Conservation (phyloP, 2,888 invertebrate species). For the Nephrotoma flavescens region DNA sequence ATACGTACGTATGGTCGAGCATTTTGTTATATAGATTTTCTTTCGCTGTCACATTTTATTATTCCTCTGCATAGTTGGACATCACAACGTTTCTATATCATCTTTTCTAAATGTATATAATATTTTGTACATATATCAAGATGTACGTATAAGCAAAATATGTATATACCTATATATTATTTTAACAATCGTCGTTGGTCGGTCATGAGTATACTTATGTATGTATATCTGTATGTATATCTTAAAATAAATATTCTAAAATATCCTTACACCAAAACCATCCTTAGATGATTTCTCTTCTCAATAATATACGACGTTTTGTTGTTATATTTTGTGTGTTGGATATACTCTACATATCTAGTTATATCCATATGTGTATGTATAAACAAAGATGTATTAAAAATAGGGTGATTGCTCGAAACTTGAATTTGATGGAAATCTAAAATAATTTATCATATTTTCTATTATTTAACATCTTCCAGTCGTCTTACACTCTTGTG, state of each 20-base stretch:
- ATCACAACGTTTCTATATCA: neutral
- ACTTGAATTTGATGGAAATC: constrained; percentile 2
- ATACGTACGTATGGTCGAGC: too few relatives aligned
- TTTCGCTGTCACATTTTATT: neutral
- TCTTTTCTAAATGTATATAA: neutral
- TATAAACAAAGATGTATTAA: neutral
- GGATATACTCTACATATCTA: neutral
- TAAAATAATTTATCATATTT: constrained; percentile 4
- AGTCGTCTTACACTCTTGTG: neutral
- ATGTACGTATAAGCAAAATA: neutral
- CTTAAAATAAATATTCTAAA: neutral
- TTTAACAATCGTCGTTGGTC: constrained; percentile 2
- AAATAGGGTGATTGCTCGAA: constrained; percentile 5
- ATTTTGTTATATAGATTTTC: neutral
- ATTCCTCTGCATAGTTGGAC: neutral
- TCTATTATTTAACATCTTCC: neutral
- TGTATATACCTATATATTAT: neutral
- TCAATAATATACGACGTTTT: constrained; percentile 4
- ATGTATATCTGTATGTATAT: neutral
- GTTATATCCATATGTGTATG: neutral
- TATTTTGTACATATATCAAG: neutral
- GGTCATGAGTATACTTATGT: neutral
- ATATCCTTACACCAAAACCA: constrained; percentile 4
- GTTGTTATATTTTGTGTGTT: neutral
- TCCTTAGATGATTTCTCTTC: neutral